Evolutionary conservation across 30 jellyfish, hydroid and myxozoan genomes (phyloP).

Genomic region (Chrysaora quinquecirrha): DNA sequence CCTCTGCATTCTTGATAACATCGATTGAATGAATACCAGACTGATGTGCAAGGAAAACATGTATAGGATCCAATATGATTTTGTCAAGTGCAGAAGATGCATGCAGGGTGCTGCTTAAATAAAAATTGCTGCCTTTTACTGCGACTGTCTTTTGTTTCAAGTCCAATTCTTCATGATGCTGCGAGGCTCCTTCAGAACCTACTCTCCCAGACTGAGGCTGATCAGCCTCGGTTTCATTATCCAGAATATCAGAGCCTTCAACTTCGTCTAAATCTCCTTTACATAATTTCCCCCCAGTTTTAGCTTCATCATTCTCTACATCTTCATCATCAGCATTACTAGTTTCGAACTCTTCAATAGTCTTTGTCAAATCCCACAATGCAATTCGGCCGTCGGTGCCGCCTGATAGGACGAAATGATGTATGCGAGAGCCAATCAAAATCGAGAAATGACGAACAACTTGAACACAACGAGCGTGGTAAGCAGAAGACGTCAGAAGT

Average conservation of each 20-base stretch:
- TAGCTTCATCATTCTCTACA: not conserved
- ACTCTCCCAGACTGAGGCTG: not conserved
- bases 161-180: too few species aligned
- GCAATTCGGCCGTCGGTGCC: constrained; percentile 89
- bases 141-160: not conserved
- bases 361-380: constrained; percentile 67
- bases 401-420: constrained; percentile 55
- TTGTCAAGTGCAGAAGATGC: constrained; percentile 15
- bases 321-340: not conserved
- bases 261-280: not conserved
- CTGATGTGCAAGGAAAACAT: constrained; percentile 65
- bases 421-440: constrained; percentile 29
- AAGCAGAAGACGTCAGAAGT: constrained; percentile 41
- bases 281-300: too few species aligned
- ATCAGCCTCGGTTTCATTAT: not conserved
- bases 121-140: not conserved
- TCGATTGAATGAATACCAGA: constrained; percentile 82
- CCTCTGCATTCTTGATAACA: constrained; percentile 6
- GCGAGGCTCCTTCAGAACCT: not conserved
- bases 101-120: constrained; percentile 17
- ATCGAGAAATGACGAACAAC: constrained; percentile 28
- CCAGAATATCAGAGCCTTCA: not conserved
- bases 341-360: not conserved
- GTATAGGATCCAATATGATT: constrained; percentile 24
- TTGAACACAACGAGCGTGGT: constrained; percentile 76